These are phyloP conservation scores for Sebastes matsubarae DNA, from an alignment of 2,797 vertebrate genomes.

Conservation along the genomic window DNA sequence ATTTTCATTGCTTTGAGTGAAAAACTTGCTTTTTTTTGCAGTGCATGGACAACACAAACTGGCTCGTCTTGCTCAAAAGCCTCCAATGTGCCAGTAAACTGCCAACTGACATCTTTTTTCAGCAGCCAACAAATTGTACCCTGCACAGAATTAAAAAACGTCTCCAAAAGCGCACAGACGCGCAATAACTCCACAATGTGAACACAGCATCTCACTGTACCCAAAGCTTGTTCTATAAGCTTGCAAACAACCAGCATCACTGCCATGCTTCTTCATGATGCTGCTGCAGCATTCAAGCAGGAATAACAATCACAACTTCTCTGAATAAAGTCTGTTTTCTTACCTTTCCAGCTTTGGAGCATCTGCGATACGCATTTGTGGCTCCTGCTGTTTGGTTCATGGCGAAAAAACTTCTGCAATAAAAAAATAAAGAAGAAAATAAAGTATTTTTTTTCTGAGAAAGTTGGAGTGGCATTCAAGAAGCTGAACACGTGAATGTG, in stretches of 20 bases:
- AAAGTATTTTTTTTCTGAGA: background rate
- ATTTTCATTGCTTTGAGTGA: background rate
- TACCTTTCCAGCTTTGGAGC: constrained; percentile 92
- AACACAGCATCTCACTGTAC: background rate
- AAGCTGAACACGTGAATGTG: background rate
- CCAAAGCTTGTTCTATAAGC: background rate
- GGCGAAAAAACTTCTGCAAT: constrained; percentile 58
- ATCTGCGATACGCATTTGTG: constrained; percentile 90
- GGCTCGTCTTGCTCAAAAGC: background rate
- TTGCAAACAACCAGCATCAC: background rate
- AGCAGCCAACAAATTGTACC: background rate
- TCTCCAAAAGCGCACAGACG: constrained; percentile 24
- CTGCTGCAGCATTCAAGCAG: background rate
- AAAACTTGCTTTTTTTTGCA: background rate
- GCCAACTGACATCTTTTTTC: background rate
- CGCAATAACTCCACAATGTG: background rate
- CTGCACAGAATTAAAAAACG: background rate
- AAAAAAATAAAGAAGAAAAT: background rate
- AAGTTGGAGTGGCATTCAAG: background rate
- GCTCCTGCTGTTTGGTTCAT: constrained; percentile 98
- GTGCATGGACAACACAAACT: background rate
- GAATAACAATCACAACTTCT: background rate
- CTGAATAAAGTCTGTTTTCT: constrained; percentile 2
- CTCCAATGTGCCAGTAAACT: background rate
- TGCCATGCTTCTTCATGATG: background rate